These are phyloP conservation scores for Aphidius gifuensis DNA, from an alignment of 1,140 invertebrate genomes.

Conservation along the genomic window DNA sequence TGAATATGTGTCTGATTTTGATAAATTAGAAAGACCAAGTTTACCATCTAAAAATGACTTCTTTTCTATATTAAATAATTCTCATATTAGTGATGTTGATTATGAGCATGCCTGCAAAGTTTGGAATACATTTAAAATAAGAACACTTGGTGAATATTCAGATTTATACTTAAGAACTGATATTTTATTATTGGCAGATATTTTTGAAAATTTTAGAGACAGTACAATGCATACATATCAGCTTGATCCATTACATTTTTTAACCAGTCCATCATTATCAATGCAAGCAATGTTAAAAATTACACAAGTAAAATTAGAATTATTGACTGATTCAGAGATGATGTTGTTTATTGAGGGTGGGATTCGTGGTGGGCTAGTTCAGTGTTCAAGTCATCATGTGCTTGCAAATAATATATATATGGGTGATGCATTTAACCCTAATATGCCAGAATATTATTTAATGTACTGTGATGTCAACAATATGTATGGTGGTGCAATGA, in stretches of 20 bases:
- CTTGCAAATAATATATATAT: slow-evolving; percentile 54
- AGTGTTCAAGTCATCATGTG: slow-evolving; percentile 40
- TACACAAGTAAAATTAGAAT: slow-evolving; percentile 48
- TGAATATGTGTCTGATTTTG: too few species aligned
- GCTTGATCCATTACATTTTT: slow-evolving; percentile 37
- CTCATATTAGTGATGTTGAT: slow-evolving; percentile 4
- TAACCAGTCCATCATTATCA: too few species aligned
- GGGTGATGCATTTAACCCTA: not conserved
- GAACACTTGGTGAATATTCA: slow-evolving; percentile 22
- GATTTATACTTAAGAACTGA: slow-evolving; percentile 11
- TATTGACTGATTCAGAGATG: slow-evolving; percentile 52
- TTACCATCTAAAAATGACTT: not conserved
- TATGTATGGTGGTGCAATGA: slow-evolving; percentile 57
- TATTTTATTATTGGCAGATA: slow-evolving; percentile 36
- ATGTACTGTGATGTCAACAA: slow-evolving; percentile 58
- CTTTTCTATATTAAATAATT: slow-evolving; percentile 1
- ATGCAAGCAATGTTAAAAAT: slow-evolving; percentile 39
- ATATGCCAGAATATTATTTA: slow-evolving; percentile 39
- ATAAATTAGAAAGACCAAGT: too few species aligned
- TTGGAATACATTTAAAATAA: slow-evolving; percentile 12
- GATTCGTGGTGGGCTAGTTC: slow-evolving; percentile 45
- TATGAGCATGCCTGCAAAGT: slow-evolving; percentile 10
- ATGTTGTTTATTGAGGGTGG: slow-evolving; percentile 45
- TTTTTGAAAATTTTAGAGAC: slow-evolving; percentile 54
- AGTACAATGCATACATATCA: slow-evolving; percentile 30